Percentiles rank a stretch among this genome's conserved stretches.
Conservation (phyloP, 1,140 invertebrate species). For the Drosophila miranda region DNA sequence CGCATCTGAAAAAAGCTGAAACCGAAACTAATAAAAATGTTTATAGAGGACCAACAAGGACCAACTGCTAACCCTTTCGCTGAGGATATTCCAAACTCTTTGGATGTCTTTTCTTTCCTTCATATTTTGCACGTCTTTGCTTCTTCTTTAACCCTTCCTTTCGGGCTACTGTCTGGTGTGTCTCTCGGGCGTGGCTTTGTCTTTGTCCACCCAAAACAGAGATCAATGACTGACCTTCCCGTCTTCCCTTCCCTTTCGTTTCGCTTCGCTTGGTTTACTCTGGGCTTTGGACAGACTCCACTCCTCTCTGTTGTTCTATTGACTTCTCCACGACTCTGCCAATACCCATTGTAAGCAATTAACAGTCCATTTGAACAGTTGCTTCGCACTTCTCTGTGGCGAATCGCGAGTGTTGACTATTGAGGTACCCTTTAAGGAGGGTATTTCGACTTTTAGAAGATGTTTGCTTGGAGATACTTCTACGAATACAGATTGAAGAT, state of each 20-base stretch:
- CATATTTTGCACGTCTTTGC: neutral
- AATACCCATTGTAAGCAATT: constrained; percentile 43
- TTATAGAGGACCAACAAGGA: neutral
- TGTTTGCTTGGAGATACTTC: too few species aligned
- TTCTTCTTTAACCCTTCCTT: neutral
- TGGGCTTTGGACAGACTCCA: constrained; percentile 1
- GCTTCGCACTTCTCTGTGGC: constrained; percentile 17
- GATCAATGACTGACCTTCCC: constrained; percentile 23
- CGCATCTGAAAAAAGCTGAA: constrained; percentile 13
- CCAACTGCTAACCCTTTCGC: neutral
- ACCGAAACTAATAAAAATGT: constrained; percentile 10
- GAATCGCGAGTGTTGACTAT: constrained; percentile 13
- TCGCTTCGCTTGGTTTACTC: neutral
- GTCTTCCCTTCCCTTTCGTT: constrained; percentile 2
- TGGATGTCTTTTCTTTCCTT: neutral
- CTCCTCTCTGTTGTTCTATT: too few species aligned
- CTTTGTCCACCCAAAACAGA: constrained; percentile 28
- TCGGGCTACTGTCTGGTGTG: neutral
- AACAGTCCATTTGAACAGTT: constrained; percentile 24
- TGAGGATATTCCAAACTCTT: too few species aligned
- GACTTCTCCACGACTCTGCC: constrained; percentile 13
- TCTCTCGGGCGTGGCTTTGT: neutral
- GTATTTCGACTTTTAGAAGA: too few species aligned
- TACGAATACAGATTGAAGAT: too few species aligned
- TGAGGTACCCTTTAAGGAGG: neutral